Percentiles rank a stretch among this genome's conserved stretches.
Conservation (phyloP, 2,113 vertebrate genomes). For the Pogona vitticeps region DNA sequence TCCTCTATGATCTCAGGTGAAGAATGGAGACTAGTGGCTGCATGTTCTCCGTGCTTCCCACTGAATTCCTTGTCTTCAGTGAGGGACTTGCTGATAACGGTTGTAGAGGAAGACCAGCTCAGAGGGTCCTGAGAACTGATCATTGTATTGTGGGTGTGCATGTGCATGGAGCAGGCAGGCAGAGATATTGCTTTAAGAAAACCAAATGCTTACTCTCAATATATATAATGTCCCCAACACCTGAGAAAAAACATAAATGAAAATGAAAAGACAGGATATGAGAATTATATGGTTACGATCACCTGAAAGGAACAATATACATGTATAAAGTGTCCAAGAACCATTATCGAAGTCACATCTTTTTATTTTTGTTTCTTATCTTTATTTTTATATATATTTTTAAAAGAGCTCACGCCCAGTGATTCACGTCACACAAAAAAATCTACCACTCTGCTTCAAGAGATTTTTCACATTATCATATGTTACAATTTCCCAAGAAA, state of each 20-base stretch:
- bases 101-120: slow-evolving; percentile 88
- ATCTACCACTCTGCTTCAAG: too few relatives aligned
- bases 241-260: slow-evolving; percentile 63
- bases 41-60: slow-evolving; percentile 76
- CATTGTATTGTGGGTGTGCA: slow-evolving; percentile 93
- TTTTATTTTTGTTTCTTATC: too few relatives aligned
- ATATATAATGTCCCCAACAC: slow-evolving; percentile 46
- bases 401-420: too few relatives aligned
- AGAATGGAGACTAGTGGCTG: slow-evolving; percentile 64
- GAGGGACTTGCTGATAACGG: slow-evolving; percentile 81
- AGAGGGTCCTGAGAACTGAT: slow-evolving; percentile 93
- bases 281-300: neutral
- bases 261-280: neutral
- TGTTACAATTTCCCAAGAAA: neutral
- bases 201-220: neutral
- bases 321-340: too few relatives aligned
- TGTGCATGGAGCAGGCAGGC: slow-evolving; percentile 79
- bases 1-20: slow-evolving; percentile 86
- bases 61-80: slow-evolving; percentile 82
- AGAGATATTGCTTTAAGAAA: slow-evolving; percentile 61
- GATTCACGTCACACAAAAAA: too few relatives aligned
- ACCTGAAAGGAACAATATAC: too few relatives aligned
- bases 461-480: too few relatives aligned
- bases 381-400: too few relatives aligned
- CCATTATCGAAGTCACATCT: too few relatives aligned